Evolutionary conservation across 2,797 vertebrate species (phyloP).

Genomic region (Stomatorhinus walkeri): DNA sequence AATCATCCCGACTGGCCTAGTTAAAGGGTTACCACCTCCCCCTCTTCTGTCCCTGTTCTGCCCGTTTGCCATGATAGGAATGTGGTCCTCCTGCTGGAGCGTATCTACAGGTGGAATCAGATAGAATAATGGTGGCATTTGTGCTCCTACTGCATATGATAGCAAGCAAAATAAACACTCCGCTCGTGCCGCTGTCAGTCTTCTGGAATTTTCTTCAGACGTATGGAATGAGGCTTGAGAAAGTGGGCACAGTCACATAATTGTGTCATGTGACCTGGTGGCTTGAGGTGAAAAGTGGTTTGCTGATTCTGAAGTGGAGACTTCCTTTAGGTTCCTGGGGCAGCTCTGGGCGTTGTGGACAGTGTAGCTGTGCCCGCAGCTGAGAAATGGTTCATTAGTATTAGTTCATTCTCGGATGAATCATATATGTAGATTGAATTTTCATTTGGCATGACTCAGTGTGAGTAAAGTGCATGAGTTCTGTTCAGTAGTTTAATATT

Average conservation of each 20-base stretch:
- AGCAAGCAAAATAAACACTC: neutral
- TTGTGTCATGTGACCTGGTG: neutral
- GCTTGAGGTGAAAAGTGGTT: neutral
- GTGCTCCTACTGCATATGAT: neutral
- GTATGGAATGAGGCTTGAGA: neutral
- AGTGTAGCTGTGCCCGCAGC: neutral
- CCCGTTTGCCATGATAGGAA: neutral
- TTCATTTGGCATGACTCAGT: neutral
- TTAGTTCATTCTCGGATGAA: neutral
- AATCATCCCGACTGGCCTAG: constrained; percentile 23
- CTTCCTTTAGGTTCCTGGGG: neutral
- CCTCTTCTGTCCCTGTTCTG: constrained; percentile 19
- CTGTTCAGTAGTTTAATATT: neutral
- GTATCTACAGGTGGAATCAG: neutral
- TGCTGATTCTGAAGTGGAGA: neutral
- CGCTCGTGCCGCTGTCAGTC: neutral
- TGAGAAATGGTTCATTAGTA: neutral
- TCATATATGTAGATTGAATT: neutral
- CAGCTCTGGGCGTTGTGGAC: neutral
- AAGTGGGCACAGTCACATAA: neutral
- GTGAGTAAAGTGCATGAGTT: neutral
- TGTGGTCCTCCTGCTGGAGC: neutral
- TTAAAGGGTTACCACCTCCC: constrained; percentile 22
- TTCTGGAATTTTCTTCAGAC: neutral
- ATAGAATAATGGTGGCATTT: neutral